Conservation (phyloP, 2,888 invertebrate genomes). For the Congeria kusceri region DNA sequence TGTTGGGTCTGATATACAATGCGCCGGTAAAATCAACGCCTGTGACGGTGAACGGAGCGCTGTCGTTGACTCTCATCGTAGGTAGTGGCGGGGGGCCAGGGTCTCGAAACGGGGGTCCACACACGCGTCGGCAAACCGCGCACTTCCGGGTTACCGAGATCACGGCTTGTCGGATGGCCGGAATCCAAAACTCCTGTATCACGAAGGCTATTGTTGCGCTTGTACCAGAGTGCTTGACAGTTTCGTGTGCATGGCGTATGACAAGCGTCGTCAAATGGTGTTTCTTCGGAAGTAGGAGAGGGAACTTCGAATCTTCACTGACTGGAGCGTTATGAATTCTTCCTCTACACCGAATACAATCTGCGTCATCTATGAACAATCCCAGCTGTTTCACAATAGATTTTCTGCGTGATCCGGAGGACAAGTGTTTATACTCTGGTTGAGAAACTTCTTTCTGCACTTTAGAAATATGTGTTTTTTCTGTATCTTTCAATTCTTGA, state of each 20-base stretch:
- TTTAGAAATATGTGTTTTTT: too few species aligned
- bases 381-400: background rate
- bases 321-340: constrained; percentile 13
- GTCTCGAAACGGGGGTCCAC: too few species aligned
- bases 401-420: too few species aligned
- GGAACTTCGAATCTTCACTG: constrained; percentile 18
- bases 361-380: constrained; percentile 6
- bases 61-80: too few species aligned
- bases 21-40: too few species aligned
- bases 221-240: too few species aligned
- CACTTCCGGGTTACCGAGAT: constrained; percentile 5
- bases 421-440: too few species aligned
- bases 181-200: constrained; percentile 22
- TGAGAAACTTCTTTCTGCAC: too few species aligned
- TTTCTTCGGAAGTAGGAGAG: constrained; percentile 33
- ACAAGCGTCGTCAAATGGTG: constrained; percentile 22
- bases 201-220: background rate
- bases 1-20: background rate
- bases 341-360: constrained; percentile 3
- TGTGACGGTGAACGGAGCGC: too few species aligned
- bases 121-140: background rate
- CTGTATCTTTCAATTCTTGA: too few species aligned
- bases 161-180: constrained; percentile 14
- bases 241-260: constrained; percentile 18
- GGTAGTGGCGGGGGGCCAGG: too few species aligned